phyloP scores from a whole-genome alignment of 2,113 vertebrate species.

The Pluvianellus socialis region DNA sequence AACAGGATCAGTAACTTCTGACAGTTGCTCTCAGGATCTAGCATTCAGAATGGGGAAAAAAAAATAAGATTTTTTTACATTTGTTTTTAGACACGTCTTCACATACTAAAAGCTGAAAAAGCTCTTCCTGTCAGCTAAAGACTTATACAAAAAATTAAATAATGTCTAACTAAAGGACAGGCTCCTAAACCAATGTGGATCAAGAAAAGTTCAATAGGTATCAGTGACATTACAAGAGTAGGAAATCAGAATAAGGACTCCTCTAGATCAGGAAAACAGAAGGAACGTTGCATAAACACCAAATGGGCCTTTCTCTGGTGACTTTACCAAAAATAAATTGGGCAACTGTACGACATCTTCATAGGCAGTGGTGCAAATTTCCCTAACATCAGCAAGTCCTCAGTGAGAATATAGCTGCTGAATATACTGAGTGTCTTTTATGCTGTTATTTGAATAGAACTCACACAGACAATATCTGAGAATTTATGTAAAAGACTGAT shows the following conservation, averaged over 20 bases:
- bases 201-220: neutral
- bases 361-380: constrained; percentile 39
- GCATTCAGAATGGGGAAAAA: neutral
- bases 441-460: constrained; percentile 53
- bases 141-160: neutral
- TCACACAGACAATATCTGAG: constrained; percentile 55
- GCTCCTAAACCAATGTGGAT: neutral
- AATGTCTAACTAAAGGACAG: neutral
- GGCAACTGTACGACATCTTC: neutral
- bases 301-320: neutral
- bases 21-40: neutral
- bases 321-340: constrained; percentile 48
- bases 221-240: neutral
- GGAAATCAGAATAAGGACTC: neutral
- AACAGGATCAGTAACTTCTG: neutral
- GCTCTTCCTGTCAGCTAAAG: neutral
- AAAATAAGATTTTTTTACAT: neutral
- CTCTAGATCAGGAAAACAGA: neutral
- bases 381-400: constrained; percentile 58
- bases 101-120: neutral
- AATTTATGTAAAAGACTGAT: constrained; percentile 63
- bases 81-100: neutral
- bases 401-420: constrained; percentile 51
- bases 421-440: constrained; percentile 40
- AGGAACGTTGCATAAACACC: neutral